phyloP scores from a whole-genome alignment of 2,797 vertebrate genomes.

The Salarias fasciatus region DNA sequence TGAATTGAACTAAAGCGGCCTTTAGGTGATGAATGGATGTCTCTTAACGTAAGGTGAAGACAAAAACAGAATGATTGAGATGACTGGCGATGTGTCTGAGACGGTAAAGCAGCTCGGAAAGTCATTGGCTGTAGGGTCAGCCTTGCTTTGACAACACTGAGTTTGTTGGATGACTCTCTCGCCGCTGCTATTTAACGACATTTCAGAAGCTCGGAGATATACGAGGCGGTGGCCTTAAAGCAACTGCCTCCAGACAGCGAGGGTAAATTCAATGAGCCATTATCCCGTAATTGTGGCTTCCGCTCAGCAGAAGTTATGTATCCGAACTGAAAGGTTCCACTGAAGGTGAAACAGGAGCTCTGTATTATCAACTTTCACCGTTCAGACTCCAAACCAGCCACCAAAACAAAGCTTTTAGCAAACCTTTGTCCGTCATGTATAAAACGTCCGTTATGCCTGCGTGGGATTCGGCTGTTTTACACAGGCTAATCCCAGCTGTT shows the following conservation, averaged over 20 bases:
- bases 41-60: too few species aligned
- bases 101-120: too few species aligned
- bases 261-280: not conserved
- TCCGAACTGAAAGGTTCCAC: not conserved
- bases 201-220: not conserved
- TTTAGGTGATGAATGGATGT: too few species aligned
- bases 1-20: too few species aligned
- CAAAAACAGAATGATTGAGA: too few species aligned
- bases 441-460: not conserved
- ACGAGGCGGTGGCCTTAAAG: not conserved
- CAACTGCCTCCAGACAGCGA: not conserved
- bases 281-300: slow-evolving; percentile 9
- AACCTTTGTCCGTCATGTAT: too few species aligned
- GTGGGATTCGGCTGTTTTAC: slow-evolving; percentile 4
- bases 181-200: not conserved
- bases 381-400: not conserved
- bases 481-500: slow-evolving; percentile 30
- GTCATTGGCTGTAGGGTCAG: not conserved
- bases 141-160: not conserved
- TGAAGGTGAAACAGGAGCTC: not conserved
- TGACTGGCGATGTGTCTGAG: too few species aligned
- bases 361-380: not conserved
- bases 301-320: not conserved
- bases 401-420: not conserved
- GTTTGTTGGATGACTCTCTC: not conserved